phyloP scores from a whole-genome alignment of 1,140 invertebrate genomes.

The Cataglyphis hispanica region DNA sequence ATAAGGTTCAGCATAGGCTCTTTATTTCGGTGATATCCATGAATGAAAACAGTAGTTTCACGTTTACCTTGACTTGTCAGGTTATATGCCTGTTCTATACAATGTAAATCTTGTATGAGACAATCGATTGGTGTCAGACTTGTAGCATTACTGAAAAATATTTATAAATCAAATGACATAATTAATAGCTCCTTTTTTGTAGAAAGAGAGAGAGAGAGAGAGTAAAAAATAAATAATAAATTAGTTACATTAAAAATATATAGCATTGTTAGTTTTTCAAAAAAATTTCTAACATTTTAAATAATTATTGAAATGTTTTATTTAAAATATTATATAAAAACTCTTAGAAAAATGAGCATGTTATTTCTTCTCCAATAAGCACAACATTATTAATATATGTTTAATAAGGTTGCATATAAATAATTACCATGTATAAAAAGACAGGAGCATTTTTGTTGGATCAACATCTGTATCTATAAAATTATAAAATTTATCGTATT shows the following conservation, averaged over 20 bases:
- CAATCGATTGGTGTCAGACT: background rate
- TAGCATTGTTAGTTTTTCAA: background rate
- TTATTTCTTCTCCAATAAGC: background rate
- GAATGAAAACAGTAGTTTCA: background rate
- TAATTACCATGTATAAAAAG: background rate
- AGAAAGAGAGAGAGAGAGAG: background rate
- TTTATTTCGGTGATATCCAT: background rate
- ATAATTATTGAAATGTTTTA: background rate
- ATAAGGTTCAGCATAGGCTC: background rate
- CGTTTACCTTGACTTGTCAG: background rate
- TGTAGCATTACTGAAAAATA: background rate
- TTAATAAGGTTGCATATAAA: no score
- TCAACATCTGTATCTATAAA: background rate
- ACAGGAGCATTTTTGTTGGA: background rate
- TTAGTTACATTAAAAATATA: background rate
- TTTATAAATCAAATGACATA: background rate
- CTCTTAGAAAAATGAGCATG: no score
- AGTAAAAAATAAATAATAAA: constrained; percentile 8
- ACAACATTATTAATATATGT: background rate
- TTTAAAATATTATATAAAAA: background rate
- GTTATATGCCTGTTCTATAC: background rate
- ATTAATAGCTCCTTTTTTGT: background rate
- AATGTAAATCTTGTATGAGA: background rate
- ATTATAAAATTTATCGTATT: background rate
- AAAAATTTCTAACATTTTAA: background rate